Percentiles rank a stretch among this genome's conserved stretches.
Conservation (phyloP, 2,113 vertebrate species). For the Clarias macrocephalus region DNA sequence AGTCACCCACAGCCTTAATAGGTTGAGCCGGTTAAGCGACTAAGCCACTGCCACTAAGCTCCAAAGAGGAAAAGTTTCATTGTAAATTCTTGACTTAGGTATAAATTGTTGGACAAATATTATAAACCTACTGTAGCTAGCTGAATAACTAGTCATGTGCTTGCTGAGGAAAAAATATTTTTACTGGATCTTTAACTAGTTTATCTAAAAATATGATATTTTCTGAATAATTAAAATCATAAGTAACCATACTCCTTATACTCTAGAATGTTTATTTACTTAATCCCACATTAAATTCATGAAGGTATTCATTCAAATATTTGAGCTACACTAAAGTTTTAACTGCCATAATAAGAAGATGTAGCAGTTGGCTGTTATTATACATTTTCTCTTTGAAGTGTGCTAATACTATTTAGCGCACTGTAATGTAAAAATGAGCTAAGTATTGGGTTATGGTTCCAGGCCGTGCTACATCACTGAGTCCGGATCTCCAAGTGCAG, state of each 20-base stretch:
- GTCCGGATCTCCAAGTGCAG: neutral
- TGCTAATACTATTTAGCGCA: neutral
- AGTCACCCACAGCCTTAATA: too few species aligned
- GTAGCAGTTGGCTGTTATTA: neutral
- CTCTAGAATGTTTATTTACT: neutral
- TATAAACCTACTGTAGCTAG: neutral
- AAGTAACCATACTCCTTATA: neutral
- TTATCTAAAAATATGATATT: neutral
- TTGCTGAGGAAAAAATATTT: neutral
- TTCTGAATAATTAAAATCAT: neutral
- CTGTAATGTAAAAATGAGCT: neutral
- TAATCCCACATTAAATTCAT: neutral
- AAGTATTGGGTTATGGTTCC: neutral
- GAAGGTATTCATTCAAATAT: neutral
- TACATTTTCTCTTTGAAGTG: neutral
- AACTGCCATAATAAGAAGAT: neutral
- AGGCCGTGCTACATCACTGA: slow-evolving; percentile 8
- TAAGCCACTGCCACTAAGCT: too few species aligned
- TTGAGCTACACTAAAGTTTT: neutral
- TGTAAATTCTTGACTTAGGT: neutral
- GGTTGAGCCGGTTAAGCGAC: too few species aligned
- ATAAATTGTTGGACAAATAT: neutral
- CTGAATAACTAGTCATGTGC: neutral
- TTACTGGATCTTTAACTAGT: neutral
- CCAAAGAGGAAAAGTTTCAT: neutral